Percentiles rank a stretch among this genome's conserved stretches.
phyloP scores from a whole-genome alignment of 2,797 vertebrate genomes.

The Anguilla pacifica region DNA sequence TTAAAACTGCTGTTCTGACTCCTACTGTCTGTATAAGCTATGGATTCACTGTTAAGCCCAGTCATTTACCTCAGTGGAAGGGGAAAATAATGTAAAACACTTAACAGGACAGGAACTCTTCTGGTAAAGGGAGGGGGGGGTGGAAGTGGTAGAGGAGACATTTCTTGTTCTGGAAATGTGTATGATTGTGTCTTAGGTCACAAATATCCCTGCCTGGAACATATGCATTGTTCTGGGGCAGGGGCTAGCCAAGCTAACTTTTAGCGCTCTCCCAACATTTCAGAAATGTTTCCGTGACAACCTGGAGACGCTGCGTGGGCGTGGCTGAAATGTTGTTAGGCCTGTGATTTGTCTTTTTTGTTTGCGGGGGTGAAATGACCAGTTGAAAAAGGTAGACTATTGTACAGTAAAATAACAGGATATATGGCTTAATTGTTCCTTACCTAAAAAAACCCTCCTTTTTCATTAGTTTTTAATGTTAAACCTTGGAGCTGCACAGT shows the following conservation, averaged over 20 bases:
- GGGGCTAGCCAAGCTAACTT: not conserved
- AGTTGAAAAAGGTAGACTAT: not conserved
- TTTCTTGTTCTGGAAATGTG: not conserved
- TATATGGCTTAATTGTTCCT: not conserved
- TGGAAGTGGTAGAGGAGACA: not conserved
- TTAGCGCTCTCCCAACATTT: not conserved
- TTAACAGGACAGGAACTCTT: not conserved
- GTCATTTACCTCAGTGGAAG: not conserved
- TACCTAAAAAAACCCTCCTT: conserved; percentile 19
- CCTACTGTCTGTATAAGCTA: not conserved
- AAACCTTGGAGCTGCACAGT: conserved; percentile 21
- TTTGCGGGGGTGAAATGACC: not conserved
- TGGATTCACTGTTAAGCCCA: not conserved
- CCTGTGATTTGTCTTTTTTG: not conserved
- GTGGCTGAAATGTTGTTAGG: not conserved
- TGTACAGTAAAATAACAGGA: not conserved
- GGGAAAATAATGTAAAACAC: not conserved
- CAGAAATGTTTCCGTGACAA: not conserved
- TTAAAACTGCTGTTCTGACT: not conserved
- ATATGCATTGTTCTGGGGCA: not conserved
- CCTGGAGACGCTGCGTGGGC: not conserved
- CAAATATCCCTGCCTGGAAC: not conserved
- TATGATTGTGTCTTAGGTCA: not conserved
- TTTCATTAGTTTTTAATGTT: conserved; percentile 24
- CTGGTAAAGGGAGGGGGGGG: not conserved